These are phyloP conservation scores for Acanthurus lineatus DNA, from an alignment of 2,797 vertebrate genomes.

Conservation along the genomic window DNA sequence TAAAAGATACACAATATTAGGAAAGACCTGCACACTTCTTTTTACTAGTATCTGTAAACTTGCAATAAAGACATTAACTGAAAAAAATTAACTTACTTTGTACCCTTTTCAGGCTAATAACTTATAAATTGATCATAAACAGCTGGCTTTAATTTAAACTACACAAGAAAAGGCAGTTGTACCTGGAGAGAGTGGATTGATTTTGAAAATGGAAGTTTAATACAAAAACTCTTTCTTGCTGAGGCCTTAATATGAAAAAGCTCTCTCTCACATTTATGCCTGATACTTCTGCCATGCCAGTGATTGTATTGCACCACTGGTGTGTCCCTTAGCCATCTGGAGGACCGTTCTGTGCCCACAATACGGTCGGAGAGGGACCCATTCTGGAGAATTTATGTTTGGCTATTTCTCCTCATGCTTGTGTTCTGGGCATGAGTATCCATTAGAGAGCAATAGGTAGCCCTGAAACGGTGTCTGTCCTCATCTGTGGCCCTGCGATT, in stretches of 20 bases:
- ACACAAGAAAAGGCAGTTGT: constrained; percentile 17
- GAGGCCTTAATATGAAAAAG: constrained; percentile 65
- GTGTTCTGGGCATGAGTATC: constrained; percentile 77
- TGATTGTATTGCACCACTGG: constrained; percentile 82
- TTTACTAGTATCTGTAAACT: no score
- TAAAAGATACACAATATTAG: no score
- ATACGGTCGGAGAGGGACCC: constrained; percentile 81
- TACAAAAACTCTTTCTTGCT: constrained; percentile 41
- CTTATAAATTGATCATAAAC: constrained; percentile 11
- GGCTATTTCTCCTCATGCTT: constrained; percentile 80
- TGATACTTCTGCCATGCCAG: constrained; percentile 72
- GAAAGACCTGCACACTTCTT: no score
- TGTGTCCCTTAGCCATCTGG: constrained; percentile 85
- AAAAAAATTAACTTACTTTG: constrained; percentile 7
- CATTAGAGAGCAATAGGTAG: constrained; percentile 81
- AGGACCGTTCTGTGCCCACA: constrained; percentile 79
- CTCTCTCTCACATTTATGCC: constrained; percentile 74
- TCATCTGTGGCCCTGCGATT: constrained; percentile 73
- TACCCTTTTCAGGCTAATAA: constrained; percentile 15
- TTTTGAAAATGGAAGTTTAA: constrained; percentile 54
- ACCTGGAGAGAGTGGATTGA: constrained; percentile 4
- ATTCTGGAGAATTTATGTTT: constrained; percentile 82
- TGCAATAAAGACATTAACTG: constrained; percentile 7
- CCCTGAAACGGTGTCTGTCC: constrained; percentile 76
- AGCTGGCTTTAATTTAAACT: constrained; percentile 1